Conservation (phyloP, 1,140 invertebrate species). For the Cydia splendana region DNA sequence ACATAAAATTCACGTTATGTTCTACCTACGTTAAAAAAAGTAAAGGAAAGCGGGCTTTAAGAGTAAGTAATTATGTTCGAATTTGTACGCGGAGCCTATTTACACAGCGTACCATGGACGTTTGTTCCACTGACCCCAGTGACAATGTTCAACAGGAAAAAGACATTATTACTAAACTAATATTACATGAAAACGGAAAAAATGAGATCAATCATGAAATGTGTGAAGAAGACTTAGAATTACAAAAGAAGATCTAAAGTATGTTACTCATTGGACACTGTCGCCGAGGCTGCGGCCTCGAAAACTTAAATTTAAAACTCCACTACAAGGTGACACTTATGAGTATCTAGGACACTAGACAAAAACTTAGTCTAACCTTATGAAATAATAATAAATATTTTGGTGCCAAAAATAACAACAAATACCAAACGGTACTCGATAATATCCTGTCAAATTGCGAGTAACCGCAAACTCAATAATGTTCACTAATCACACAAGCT, state of each 20-base stretch:
- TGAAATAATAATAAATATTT: constrained; percentile 72
- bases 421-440: constrained; percentile 57
- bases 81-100: constrained; percentile 77
- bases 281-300: constrained; percentile 60
- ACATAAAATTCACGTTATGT: constrained; percentile 79
- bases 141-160: constrained; percentile 49
- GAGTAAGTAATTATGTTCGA: constrained; percentile 72
- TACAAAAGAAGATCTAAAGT: constrained; percentile 40
- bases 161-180: constrained; percentile 50
- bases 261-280: constrained; percentile 46
- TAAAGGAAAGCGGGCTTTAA: constrained; percentile 73
- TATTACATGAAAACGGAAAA: constrained; percentile 40
- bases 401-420: constrained; percentile 71
- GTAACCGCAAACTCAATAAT: constrained; percentile 58
- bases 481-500: constrained; percentile 75
- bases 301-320: constrained; percentile 73
- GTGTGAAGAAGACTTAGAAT: constrained; percentile 44
- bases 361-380: constrained; percentile 74
- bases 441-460: constrained; percentile 63
- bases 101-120: constrained; percentile 79
- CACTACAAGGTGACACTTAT: constrained; percentile 76
- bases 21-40: constrained; percentile 78
- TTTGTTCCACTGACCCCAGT: constrained; percentile 65
- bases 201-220: constrained; percentile 60
- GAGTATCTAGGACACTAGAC: constrained; percentile 72